These are phyloP conservation scores for Montipora efflorescens DNA, from an alignment of 64 coral and sea anemone species.

Conservation along the genomic window DNA sequence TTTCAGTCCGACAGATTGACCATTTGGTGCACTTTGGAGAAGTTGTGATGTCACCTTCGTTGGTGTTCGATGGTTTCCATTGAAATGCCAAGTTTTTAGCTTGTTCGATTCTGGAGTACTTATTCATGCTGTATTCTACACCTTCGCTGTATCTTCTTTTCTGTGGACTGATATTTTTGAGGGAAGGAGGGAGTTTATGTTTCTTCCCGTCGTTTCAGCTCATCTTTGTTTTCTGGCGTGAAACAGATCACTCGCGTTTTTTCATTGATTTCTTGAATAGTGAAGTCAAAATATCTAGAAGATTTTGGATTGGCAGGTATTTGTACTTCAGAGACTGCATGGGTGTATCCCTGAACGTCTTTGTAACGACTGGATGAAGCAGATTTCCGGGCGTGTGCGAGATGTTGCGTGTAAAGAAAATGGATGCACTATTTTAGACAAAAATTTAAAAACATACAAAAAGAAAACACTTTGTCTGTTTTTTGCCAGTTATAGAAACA, in stretches of 20 bases:
- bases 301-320: constrained; percentile 52
- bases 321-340: constrained; percentile 38
- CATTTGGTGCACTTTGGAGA: constrained; percentile 41
- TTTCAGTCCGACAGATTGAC: constrained; percentile 49
- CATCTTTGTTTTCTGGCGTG: constrained; percentile 1
- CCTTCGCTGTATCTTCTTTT: constrained; percentile 39
- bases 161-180: constrained; percentile 37
- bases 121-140: constrained; percentile 59
- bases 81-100: constrained; percentile 55
- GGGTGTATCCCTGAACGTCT: constrained; percentile 41
- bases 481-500: too few relatives aligned
- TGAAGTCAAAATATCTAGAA: constrained; percentile 48
- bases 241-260: too few relatives aligned
- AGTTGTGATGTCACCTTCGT: background rate
- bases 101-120: constrained; percentile 54
- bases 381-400: background rate
- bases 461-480: background rate
- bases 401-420: background rate
- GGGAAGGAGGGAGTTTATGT: constrained; percentile 37
- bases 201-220: constrained; percentile 48
- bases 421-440: background rate
- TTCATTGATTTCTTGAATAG: too few relatives aligned
- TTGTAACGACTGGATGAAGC: constrained; percentile 38
- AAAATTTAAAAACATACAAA: background rate
- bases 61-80: constrained; percentile 35